Base-by-base conservation (phyloP, 2,113 vertebrate genomes). In the Corythaixoides concolor region DNA sequence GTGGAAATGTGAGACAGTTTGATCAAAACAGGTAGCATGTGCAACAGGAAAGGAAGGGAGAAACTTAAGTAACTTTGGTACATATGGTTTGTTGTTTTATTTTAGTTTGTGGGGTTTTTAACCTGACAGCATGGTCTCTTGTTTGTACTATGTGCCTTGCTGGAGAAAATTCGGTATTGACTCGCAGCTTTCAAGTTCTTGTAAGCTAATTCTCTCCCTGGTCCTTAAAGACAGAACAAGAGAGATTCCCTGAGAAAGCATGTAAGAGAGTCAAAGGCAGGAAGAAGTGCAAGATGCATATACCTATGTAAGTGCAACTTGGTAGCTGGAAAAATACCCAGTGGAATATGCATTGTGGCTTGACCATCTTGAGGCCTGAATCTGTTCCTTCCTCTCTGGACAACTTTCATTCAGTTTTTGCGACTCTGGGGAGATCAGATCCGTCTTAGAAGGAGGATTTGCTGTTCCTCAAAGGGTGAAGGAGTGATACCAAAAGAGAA, bases 291-390 rank as follows among this genome's bases (percentile, higher is more conserved):
- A 52, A 56, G 35, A 30, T 35, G 41, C 20, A 64, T 12, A 19
- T 53, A 6, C 26, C 39, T 43, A 20, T 0, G 0, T 11, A 59
- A 35, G 17, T 64, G 43, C 28, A 73, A 14, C n/a, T 77, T 0
- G 0, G 39, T 85, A 73, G 55, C 33, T 59, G 35, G 56, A 56
- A 91, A 37, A 78, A 35, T 70, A 55, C 15, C 15, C 6, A 8
- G 50, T 21, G 64, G 32, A 69, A 21, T 59, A 39, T 59, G 50
- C n/a, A 20, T 30, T 68, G 53, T 5, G 11, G 41, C 28, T 73
- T 73, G 37, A 22, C 14, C 33, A 20, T 56, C 23, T 43, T 32
- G 45, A 60, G 50, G 15, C 47, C 49, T 50, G 23, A 73, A 28
- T 77, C 39, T 75, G 6, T 77, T 74, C 22, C 26, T 80, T 79